Base-by-base conservation (phyloP, 2,113 vertebrate genomes). In the Nasalis larvatus region DNA sequence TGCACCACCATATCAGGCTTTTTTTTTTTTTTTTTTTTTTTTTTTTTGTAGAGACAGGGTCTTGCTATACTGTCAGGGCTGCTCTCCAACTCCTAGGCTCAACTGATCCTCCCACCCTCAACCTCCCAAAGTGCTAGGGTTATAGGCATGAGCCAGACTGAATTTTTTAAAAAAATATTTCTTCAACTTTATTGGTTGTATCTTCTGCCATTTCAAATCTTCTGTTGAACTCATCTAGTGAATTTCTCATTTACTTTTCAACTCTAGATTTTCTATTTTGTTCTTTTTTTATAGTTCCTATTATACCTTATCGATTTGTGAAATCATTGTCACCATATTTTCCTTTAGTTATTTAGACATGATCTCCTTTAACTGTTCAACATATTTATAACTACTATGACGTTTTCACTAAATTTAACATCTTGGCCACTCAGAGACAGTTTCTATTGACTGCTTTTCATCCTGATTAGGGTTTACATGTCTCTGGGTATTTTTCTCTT, bases 391-490 rank as follows among this genome's bases (percentile, higher is more conserved):
- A 86, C 52, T 76, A n/a, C 16, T 45, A 52, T 85, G 12, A 95
- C 69, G 23, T 77, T 95, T 90, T 86, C 80, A 10, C 52, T 86
- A 86, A 91, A 80, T 60, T 47, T 49, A 95, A 91, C 9, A 95
- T 52, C 42, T n/a, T 68, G 49, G 54, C 18, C 45, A 86, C 74
- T 73, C 27, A 16, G 47, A 90, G 47, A 76, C 78, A 80, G 42
- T 86, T 91, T 80, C 89, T 52, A 73, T 8, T 80, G 42, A 71
- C 56, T 74, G 49, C 17, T 95, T 91, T 91, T 54, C 52, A 63
- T 60, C 12, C 94, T 91, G 11, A 20, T 21, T 63, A 45, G 52
- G n/a, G n/a, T n/a, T 73, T 52, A 49, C 74, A 80, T 49, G 20
- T 81, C 91, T 11, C 49, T 20, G 13, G 10, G 17, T 52, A 52